phyloP scores from a whole-genome alignment of 2,113 vertebrate species.

The Phrynocephalus versicolor region DNA sequence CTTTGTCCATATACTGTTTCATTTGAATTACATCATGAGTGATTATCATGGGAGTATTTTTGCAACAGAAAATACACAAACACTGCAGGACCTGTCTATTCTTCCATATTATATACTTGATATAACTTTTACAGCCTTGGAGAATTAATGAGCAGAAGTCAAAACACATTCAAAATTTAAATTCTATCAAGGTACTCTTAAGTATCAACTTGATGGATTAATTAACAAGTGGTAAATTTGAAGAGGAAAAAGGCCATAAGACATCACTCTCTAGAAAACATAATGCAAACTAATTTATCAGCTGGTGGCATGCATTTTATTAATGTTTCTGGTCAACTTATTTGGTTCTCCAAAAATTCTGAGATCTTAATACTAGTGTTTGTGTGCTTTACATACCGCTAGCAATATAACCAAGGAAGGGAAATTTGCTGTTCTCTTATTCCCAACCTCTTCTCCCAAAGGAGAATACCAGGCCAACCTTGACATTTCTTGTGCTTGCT shows the following conservation, averaged over 20 bases:
- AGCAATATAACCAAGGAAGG: too few relatives aligned
- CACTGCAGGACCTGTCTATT: not conserved
- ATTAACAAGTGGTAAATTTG: constrained; percentile 46
- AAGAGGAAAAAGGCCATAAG: constrained; percentile 16
- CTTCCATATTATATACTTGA: not conserved
- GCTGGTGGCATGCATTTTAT: constrained; percentile 53
- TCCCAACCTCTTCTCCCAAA: too few relatives aligned
- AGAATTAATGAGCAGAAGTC: constrained; percentile 30
- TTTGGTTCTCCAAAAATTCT: constrained; percentile 57
- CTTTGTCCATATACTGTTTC: constrained; percentile 2
- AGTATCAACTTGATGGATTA: constrained; percentile 45
- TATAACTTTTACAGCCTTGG: not conserved
- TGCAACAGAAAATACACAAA: not conserved
- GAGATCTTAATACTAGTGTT: constrained; percentile 55
- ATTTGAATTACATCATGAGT: not conserved
- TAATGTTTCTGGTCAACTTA: constrained; percentile 52
- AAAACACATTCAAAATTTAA: constrained; percentile 42
- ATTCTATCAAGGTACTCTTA: constrained; percentile 27
- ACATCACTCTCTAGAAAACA: constrained; percentile 54
- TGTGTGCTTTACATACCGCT: too few relatives aligned
- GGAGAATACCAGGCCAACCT: too few relatives aligned
- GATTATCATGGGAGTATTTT: constrained; percentile 11
- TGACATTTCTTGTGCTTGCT: too few relatives aligned
- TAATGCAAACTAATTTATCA: constrained; percentile 63
- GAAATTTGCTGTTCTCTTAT: too few relatives aligned